Conservation (phyloP, 35 echinoderm and acorn worm genomes). For the Apostichopus californicus region DNA sequence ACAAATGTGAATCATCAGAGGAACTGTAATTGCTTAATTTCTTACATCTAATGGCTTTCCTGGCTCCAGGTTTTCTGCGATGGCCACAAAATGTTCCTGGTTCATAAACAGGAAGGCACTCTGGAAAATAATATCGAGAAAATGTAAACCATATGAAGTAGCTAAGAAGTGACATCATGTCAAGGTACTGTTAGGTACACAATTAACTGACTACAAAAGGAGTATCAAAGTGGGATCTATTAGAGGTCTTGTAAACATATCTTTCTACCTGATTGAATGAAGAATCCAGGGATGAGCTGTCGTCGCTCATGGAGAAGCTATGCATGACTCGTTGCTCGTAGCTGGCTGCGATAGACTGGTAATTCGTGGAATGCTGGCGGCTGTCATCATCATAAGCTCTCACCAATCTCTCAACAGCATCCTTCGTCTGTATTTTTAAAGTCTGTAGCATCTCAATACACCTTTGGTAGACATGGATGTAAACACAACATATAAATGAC, state of each 20-base stretch:
- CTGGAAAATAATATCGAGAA: conserved; percentile 34
- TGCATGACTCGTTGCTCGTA: conserved; percentile 28
- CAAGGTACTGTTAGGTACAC: no score
- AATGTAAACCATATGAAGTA: background rate
- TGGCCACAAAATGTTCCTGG: conserved; percentile 82
- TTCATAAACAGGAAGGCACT: conserved; percentile 87
- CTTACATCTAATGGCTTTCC: conserved; percentile 76
- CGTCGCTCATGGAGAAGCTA: conserved; percentile 81
- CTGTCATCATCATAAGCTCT: conserved; percentile 75
- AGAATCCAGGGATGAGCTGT: conserved; percentile 89
- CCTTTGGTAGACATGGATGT: conserved; percentile 1
- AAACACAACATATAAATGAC: no score
- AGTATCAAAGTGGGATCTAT: no score
- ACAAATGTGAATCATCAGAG: background rate
- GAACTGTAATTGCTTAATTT: background rate
- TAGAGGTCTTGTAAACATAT: no score
- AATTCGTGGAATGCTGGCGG: conserved; percentile 13
- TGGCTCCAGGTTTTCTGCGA: conserved; percentile 76
- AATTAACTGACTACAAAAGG: no score
- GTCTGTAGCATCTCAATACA: conserved; percentile 85
- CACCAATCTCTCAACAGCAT: conserved; percentile 81
- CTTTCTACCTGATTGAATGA: conserved; percentile 90
- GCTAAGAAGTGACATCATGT: no score
- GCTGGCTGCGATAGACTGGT: background rate
- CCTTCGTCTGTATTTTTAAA: conserved; percentile 73